Evolutionary conservation across 1,140 invertebrate species (phyloP), one percentile per base, ranked within the genome.

Genomic region (Drosophila nigromelanica): DNA sequence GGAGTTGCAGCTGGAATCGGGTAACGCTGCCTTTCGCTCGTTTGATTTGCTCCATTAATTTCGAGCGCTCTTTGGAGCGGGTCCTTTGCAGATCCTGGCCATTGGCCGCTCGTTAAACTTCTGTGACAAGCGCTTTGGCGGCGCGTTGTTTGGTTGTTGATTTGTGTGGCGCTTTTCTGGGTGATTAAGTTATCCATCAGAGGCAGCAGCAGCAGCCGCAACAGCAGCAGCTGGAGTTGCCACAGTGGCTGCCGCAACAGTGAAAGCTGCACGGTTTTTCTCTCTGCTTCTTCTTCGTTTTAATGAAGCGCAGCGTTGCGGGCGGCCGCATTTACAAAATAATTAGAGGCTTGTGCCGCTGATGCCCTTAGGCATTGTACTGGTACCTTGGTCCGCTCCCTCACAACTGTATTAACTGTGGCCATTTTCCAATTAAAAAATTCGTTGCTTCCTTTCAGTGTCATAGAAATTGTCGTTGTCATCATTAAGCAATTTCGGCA

Each of bases 141-240:
- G 45, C 52, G 40, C 45, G 51, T 56, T 60, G 47, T 68, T 73
- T 64, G 78, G 61, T 64, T 71, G 82, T 89, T 86, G 82, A 86
- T 86, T 86, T 86, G 78, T 86, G 68, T 78, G 78, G 51, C 66
- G 79, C 79, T 86, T 86, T 86, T 87, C 82, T 87, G 83, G 82
- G 59, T 86, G 82, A 86, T 86, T 86, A 86, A 81, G 78, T 89
- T 83, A 89, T 86, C 71, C 83, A 78, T 86, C 83, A 86, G 75
- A 24, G 56, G 30, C 66, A 72, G 50, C 71, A 18, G 21, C 35
- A 27, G n/a, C n/a, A 12, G 48, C 43, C 0, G 30, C 8, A 35
- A 24, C 62, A 67, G 55, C 66, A 18, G 15, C 27, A 27, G 14
- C n/a, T 6, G 5, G 27, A 27, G 27, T 27, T 27, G 27, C 27